phyloP scores from a whole-genome alignment of 2,113 vertebrate species.

The Dipodomys stephensi region DNA sequence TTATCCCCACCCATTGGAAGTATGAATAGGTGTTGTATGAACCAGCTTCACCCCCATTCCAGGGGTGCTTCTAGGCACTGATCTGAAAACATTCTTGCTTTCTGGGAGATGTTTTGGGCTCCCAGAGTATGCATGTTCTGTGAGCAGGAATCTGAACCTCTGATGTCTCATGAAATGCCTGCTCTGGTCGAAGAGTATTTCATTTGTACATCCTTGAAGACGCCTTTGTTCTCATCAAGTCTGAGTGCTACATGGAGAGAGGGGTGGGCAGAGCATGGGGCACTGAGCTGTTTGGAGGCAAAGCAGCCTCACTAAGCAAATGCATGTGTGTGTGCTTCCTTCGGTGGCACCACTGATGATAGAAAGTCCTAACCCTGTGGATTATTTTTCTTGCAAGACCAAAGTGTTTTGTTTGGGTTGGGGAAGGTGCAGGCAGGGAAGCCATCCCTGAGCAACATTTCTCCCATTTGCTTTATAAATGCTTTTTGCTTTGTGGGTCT shows the following conservation, averaged over 20 bases:
- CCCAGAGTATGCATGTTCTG: neutral
- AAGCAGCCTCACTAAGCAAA: neutral
- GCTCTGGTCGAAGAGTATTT: rapidly evolving
- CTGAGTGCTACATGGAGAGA: rapidly evolving
- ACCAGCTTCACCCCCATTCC: neutral
- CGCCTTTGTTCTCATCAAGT: neutral
- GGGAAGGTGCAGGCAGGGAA: neutral
- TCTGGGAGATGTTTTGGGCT: neutral
- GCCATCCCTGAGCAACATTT: neutral
- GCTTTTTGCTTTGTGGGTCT: conserved; percentile 41
- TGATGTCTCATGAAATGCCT: neutral
- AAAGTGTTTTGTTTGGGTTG: neutral
- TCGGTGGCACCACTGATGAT: rapidly evolving
- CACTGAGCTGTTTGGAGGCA: neutral
- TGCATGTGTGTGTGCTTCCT: rapidly evolving
- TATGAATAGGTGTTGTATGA: neutral
- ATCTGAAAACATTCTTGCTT: neutral
- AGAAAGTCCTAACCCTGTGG: neutral
- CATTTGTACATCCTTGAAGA: neutral
- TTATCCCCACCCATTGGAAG: neutral
- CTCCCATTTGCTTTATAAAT: neutral
- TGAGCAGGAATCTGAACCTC: neutral
- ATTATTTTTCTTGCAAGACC: neutral
- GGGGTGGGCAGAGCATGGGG: rapidly evolving
- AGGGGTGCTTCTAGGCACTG: neutral